These are phyloP conservation scores for Megamerina dolium DNA, from an alignment of 2,888 invertebrate genomes.

Conservation along the genomic window DNA sequence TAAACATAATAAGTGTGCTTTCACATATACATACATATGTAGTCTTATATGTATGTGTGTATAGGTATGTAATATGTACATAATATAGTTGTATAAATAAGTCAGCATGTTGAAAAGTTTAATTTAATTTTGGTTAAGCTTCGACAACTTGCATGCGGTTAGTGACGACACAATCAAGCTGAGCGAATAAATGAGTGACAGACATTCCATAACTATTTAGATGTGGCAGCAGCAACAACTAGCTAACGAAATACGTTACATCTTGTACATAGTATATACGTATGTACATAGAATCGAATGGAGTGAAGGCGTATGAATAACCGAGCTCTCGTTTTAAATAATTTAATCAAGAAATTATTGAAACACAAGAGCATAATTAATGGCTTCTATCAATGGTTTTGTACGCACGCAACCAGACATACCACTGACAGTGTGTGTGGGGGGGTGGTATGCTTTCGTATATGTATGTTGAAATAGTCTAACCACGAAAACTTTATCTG, in stretches of 20 bases:
- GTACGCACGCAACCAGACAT: neutral
- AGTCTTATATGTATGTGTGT: neutral
- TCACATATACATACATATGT: too few relatives aligned
- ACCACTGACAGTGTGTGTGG: too few relatives aligned
- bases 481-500: too few relatives aligned
- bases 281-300: too few relatives aligned
- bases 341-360: slow-evolving; percentile 10
- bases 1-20: too few relatives aligned
- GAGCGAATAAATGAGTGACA: neutral
- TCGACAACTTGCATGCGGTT: neutral
- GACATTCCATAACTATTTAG: neutral
- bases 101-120: slow-evolving; percentile 6
- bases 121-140: slow-evolving; percentile 6
- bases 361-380: slow-evolving; percentile 7
- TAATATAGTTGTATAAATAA: neutral
- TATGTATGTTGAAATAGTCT: too few relatives aligned
- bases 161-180: neutral
- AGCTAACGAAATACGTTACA: neutral
- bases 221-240: too few relatives aligned
- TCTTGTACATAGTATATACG: neutral
- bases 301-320: too few relatives aligned
- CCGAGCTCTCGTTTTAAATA: slow-evolving; percentile 6
- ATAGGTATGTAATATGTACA: neutral
- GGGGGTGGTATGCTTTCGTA: too few relatives aligned
- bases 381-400: neutral